phyloP scores from a whole-genome alignment of 2,797 vertebrate species.

The Aphelocoma californica region DNA sequence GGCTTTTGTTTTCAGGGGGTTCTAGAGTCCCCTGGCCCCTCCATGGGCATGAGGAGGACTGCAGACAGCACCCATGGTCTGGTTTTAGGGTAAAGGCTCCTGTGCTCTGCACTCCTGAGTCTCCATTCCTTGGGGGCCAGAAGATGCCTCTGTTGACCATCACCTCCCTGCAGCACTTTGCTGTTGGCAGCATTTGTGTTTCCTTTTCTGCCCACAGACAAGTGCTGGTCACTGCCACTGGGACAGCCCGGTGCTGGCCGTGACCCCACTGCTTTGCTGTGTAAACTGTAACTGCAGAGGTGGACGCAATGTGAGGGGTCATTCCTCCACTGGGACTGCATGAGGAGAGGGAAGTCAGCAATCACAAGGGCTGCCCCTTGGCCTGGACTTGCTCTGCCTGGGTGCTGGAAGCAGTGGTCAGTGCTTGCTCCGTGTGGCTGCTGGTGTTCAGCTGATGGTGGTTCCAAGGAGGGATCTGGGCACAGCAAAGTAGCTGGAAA shows the following conservation, averaged over 20 bases:
- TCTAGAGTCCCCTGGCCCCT: neutral
- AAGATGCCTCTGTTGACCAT: neutral
- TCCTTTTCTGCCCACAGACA: neutral
- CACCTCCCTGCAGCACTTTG: neutral
- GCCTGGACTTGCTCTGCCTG: rapidly evolving
- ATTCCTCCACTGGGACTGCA: rapidly evolving
- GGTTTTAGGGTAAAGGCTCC: neutral
- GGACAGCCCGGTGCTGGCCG: too few relatives aligned
- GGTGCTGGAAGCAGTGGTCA: neutral
- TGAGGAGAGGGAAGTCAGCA: too few relatives aligned
- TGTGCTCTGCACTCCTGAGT: neutral
- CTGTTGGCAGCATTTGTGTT: rapidly evolving
- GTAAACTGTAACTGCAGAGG: neutral
- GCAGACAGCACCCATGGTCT: rapidly evolving
- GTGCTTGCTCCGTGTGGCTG: rapidly evolving
- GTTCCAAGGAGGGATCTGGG: neutral
- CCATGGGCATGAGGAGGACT: rapidly evolving
- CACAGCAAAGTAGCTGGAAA: neutral
- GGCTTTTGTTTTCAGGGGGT: neutral
- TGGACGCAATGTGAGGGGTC: rapidly evolving
- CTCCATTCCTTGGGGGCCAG: neutral
- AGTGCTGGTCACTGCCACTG: too few relatives aligned
- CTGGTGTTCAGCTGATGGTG: neutral
- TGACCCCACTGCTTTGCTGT: rapidly evolving
- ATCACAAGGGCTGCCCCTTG: rapidly evolving